These are phyloP conservation scores for Phodopus roborovskii DNA, from an alignment of 2,113 vertebrate species.

Conservation along the genomic window DNA sequence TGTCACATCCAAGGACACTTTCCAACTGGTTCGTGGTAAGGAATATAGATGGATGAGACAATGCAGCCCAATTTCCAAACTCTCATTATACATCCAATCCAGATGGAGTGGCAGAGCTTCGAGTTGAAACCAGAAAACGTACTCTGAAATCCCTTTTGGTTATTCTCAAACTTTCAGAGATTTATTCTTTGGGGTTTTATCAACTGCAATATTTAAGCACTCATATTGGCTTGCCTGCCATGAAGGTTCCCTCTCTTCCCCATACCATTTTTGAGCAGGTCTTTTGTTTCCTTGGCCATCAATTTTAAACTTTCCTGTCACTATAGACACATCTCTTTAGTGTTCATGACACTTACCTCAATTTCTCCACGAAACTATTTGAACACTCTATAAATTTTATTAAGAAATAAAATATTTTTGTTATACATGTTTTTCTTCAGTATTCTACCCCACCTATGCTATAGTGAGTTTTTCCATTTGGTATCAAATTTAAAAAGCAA, in stretches of 20 bases:
- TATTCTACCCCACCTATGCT: neutral
- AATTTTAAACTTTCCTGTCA: too few species aligned
- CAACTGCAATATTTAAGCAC: neutral
- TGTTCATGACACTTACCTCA: neutral
- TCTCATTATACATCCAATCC: neutral
- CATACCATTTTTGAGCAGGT: neutral
- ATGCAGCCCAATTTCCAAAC: neutral
- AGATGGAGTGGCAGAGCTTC: too few species aligned
- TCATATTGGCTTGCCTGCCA: neutral
- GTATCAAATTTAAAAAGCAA: neutral
- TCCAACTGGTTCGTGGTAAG: neutral
- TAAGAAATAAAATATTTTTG: neutral
- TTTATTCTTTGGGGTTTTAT: neutral
- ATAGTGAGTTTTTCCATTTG: neutral
- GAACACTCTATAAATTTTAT: neutral
- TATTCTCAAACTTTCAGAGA: neutral
- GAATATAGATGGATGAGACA: neutral
- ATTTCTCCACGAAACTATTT: neutral
- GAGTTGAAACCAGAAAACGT: neutral
- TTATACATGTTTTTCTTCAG: neutral
- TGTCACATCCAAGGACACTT: constrained; percentile 1
- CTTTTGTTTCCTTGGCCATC: neutral
- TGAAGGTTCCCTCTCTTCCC: fast-evolving
- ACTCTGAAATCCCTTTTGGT: too few species aligned
- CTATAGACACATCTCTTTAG: neutral